Evolutionary conservation across 2,797 vertebrate genomes (phyloP).

Genomic region (Tachyglossus aculeatus): DNA sequence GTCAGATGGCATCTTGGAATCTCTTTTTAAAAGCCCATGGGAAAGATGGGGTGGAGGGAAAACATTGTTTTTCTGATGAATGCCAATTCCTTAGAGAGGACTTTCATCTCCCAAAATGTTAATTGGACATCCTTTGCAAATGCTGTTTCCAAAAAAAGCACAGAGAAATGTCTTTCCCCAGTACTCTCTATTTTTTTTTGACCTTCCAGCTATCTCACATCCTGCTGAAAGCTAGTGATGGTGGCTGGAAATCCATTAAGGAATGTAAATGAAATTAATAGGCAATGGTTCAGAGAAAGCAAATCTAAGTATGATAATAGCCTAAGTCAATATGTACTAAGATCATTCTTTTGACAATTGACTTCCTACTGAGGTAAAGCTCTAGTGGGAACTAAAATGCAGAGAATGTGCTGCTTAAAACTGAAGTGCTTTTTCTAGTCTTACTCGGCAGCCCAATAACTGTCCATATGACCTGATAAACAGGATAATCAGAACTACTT

Average conservation of each 20-base stretch:
- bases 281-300: background rate
- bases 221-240: background rate
- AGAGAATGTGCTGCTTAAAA: no score
- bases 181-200: fast-evolving
- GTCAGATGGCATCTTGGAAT: no score
- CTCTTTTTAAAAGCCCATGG: no score
- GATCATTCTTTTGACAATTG: background rate
- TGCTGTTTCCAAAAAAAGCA: no score
- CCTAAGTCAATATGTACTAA: background rate
- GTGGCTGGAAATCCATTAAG: fast-evolving
- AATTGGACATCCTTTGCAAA: no score
- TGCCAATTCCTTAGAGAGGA: no score
- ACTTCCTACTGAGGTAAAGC: fast-evolving
- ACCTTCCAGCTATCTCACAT: fast-evolving
- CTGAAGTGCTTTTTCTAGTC: background rate
- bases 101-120: no score
- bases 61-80: no score
- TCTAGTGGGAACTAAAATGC: fast-evolving
- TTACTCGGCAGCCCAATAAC: fast-evolving
- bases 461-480: background rate
- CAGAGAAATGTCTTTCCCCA: fast-evolving
- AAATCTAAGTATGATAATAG: background rate
- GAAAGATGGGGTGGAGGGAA: no score
- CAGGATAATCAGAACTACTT: fast-evolving
- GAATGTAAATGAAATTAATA: fast-evolving